These are phyloP conservation scores for Plusia festucae DNA, from an alignment of 2,888 invertebrate species.

Conservation along the genomic window DNA sequence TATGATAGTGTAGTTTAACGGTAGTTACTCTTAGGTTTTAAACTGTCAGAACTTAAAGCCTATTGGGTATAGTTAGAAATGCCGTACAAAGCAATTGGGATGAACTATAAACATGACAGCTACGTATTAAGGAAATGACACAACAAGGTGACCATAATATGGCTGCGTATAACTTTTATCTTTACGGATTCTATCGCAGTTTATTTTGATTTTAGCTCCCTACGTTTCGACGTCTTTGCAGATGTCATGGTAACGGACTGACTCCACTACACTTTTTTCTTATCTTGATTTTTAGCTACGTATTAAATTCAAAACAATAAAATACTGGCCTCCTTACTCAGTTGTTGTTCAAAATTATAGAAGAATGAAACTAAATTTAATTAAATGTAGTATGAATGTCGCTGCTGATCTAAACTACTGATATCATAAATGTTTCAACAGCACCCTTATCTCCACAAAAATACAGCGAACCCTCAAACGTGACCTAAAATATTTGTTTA, in stretches of 20 bases:
- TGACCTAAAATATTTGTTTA: conserved; percentile 34
- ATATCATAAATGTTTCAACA: neutral
- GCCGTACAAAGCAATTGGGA: neutral
- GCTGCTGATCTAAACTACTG: neutral
- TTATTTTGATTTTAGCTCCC: too few relatives aligned
- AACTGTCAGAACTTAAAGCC: neutral
- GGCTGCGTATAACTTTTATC: too few relatives aligned
- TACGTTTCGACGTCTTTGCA: too few relatives aligned
- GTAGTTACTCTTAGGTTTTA: neutral
- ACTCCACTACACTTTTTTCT: too few relatives aligned
- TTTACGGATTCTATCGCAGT: too few relatives aligned
- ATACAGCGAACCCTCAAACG: conserved; percentile 26
- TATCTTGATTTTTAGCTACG: too few relatives aligned
- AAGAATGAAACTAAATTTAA: too few relatives aligned
- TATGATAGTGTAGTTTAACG: conserved; percentile 8
- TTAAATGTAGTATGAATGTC: too few relatives aligned
- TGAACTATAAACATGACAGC: neutral
- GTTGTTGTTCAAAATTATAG: too few relatives aligned
- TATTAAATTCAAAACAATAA: too few relatives aligned
- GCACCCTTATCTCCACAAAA: conserved; percentile 20
- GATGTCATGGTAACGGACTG: too few relatives aligned
- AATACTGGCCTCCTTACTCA: too few relatives aligned
- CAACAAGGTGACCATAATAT: neutral
- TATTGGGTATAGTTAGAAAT: neutral
- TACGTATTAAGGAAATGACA: neutral